A percentile compares a stretch with the other conserved stretches of the same genome.
Conservation (phyloP, 2,888 invertebrate genomes). For the Ormyrus rosae region DNA sequence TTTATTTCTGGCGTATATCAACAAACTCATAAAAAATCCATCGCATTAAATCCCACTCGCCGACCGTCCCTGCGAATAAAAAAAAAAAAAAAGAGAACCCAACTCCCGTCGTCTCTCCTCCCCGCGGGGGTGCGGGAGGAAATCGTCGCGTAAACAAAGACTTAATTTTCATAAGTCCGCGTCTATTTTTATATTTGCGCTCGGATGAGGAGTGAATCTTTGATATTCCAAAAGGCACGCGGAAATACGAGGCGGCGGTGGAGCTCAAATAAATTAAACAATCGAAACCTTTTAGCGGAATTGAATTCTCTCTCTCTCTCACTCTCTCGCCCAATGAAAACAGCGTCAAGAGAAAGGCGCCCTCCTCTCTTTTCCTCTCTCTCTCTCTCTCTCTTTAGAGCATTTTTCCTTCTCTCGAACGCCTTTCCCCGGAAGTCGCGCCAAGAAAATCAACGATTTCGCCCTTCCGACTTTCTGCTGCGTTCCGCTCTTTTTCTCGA, state of each 20-base stretch:
- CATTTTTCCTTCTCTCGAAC: conserved; percentile 33
- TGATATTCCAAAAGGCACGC: conserved; percentile 35
- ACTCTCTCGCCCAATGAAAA: background rate
- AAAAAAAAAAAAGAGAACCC: background rate
- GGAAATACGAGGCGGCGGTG: background rate
- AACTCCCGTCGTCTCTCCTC: background rate
- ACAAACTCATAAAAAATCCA: conserved; percentile 10
- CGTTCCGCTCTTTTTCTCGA: conserved; percentile 35
- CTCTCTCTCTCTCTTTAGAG: background rate
- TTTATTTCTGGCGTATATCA: conserved; percentile 3
- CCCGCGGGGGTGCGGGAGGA: background rate
- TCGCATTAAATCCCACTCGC: background rate
- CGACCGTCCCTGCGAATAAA: background rate
- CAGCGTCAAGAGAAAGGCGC: background rate
- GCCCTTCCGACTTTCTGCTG: conserved; percentile 46
- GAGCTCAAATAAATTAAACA: conserved; percentile 57
- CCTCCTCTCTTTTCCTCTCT: conserved; percentile 9
- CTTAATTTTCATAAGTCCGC: conserved; percentile 45
- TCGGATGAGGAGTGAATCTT: conserved; percentile 37
- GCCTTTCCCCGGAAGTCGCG: conserved; percentile 50
- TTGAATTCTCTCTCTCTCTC: conserved; percentile 48
- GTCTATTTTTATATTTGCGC: conserved; percentile 35
- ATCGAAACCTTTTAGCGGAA: conserved; percentile 58
- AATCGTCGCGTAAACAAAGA: conserved; percentile 15
- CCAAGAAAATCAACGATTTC: conserved; percentile 57